Evolutionary conservation across 1,140 invertebrate genomes (phyloP).

Genomic region (Zaprionus taronus): DNA sequence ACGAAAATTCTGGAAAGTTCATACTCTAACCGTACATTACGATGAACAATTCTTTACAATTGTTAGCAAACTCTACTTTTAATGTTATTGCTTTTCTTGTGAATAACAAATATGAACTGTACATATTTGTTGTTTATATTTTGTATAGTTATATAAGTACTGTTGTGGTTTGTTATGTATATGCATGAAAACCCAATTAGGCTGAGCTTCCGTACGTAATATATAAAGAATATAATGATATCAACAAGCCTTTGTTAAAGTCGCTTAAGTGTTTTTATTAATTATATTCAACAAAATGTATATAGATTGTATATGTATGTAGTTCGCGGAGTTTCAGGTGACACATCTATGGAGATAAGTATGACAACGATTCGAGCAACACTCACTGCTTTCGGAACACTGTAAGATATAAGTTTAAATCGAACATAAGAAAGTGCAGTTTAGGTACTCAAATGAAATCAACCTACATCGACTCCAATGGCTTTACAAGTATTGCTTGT

Average conservation of each 20-base stretch:
- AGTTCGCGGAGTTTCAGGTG: conserved; percentile 43
- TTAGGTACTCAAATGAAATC: not conserved
- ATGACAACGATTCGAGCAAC: conserved; percentile 72
- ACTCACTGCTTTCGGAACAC: conserved; percentile 62
- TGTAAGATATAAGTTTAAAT: conserved; percentile 37
- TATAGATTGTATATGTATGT: not conserved
- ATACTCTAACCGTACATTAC: not conserved
- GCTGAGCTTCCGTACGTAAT: not conserved
- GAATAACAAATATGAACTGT: not conserved
- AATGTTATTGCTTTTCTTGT: not conserved
- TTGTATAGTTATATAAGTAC: not conserved
- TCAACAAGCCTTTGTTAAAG: not conserved
- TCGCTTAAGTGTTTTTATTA: conserved; percentile 10
- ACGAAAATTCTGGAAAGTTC: not conserved
- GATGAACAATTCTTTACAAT: not conserved
- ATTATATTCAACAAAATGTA: conserved; percentile 3
- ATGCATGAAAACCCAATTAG: too few relatives aligned
- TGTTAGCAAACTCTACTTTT: not conserved
- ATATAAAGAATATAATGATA: not conserved
- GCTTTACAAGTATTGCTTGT: conserved; percentile 37
- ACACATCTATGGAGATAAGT: conserved; percentile 74
- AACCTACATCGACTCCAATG: conserved; percentile 60
- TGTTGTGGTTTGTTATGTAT: not conserved
- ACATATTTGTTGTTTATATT: not conserved
- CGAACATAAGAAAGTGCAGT: conserved; percentile 10